Evolutionary conservation across 2,113 vertebrate genomes (phyloP).

Genomic region (Megaceryle maxima): DNA sequence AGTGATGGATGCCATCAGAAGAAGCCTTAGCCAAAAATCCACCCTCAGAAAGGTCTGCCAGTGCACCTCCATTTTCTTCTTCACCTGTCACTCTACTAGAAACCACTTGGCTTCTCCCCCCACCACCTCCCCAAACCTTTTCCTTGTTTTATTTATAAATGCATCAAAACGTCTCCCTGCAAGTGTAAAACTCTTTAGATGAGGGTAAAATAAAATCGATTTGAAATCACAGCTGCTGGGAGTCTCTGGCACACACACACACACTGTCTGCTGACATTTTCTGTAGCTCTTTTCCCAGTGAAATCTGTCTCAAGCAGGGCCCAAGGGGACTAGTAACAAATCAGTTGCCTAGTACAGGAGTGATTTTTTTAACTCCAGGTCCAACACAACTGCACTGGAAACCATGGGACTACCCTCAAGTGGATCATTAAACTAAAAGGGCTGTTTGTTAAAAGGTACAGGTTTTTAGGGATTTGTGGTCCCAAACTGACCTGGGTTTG

Average conservation of each 20-base stretch:
- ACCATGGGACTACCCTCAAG: neutral
- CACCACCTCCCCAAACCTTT: neutral
- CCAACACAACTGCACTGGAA: neutral
- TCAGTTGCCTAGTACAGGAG: conserved; percentile 35
- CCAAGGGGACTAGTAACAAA: conserved; percentile 60
- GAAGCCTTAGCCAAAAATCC: neutral
- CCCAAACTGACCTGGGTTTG: neutral
- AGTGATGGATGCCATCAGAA: neutral
- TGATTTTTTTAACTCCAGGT: conserved; percentile 19
- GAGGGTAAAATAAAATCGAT: conserved; percentile 59
- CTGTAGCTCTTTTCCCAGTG: conserved; percentile 63
- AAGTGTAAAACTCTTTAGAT: conserved; percentile 57
- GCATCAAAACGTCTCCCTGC: conserved; percentile 50
- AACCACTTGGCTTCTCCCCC: neutral
- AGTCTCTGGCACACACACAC: conserved; percentile 44
- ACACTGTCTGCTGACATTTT: conserved; percentile 66
- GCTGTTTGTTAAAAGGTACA: neutral
- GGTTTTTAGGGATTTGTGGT: conserved; percentile 18
- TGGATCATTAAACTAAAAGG: conserved; percentile 12
- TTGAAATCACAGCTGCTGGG: conserved; percentile 61
- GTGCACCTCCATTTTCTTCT: neutral
- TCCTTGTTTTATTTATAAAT: conserved; percentile 21
- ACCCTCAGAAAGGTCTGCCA: neutral
- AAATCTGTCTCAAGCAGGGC: conserved; percentile 63
- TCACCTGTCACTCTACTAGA: neutral